Evolutionary conservation across 2,888 invertebrate species (phyloP), one percentile per base, ranked within the genome.

Genomic region (Xanthia togata): DNA sequence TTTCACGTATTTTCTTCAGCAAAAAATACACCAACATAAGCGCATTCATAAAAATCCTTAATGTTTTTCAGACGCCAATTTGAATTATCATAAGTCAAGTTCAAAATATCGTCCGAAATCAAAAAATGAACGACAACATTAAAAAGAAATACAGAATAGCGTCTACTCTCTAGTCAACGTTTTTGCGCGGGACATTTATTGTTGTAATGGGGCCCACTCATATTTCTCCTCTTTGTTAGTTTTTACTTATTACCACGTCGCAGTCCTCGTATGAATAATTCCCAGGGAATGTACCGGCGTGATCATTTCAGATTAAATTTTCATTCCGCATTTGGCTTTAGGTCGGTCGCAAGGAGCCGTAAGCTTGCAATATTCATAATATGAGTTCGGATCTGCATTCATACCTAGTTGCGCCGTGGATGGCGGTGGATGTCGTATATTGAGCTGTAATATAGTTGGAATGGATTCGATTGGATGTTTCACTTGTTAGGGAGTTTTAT

Each of bases 281-380:
- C 93, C 89, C 85, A 78, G 81, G 84, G 88, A 87, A 86, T 82
- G 87, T 88, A 82, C 87, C 74, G 87, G 87, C 87, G 89, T 90
- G 93, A 94, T 93, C 93, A 93, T 93, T 92, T 90, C 91, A 87
- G 89, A 93, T 94, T 93, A 93, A 92, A 93, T 92, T 93, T 93
- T 94, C 94, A 94, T 93, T 92, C 89, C 91, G 90, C 89, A 91
- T 92, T 91, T 90, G 91, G 90, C 89, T 87, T 88, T 86, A 88
- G 88, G 90, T 91, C 78, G 78, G 76, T 87, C 83, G 89, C 90
- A 88, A 90, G 86, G 80, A 86, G 85, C 76, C 71, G 70, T 85
- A 76, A 82, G 82, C 87, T 76, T 93, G 91, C 92, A 93, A 92
- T 93, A 93, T 93, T 94, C 93, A 94, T 93, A 90, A 85, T 90